Percentiles rank a stretch among this genome's conserved stretches.
These are phyloP conservation scores for Limonius californicus DNA, from an alignment of 1,140 invertebrate species.

Conservation along the genomic window DNA sequence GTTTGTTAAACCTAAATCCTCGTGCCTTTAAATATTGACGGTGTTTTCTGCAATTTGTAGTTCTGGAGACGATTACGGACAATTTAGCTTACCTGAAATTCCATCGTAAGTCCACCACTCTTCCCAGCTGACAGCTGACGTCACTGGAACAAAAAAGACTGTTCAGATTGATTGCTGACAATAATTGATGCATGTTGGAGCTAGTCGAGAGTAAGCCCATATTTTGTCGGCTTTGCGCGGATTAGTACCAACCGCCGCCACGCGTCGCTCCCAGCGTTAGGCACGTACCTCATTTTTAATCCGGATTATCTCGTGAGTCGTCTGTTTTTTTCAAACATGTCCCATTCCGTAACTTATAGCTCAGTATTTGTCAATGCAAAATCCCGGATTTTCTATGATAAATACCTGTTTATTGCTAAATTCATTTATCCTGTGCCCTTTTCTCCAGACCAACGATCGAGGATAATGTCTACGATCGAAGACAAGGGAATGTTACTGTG, in stretches of 20 bases:
- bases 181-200: slow-evolving; percentile 40
- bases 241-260: slow-evolving; percentile 33
- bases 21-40: too few species aligned
- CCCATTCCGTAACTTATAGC: slow-evolving; percentile 3
- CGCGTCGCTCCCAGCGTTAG: slow-evolving; percentile 28
- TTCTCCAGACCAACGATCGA: not conserved
- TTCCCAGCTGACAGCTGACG: slow-evolving; percentile 79
- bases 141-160: slow-evolving; percentile 55
- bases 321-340: slow-evolving; percentile 31
- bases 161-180: slow-evolving; percentile 34
- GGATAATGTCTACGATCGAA: too few species aligned
- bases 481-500: too few species aligned
- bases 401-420: slow-evolving; percentile 18
- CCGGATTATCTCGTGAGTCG: slow-evolving; percentile 38
- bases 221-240: slow-evolving; percentile 40
- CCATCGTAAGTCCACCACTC: slow-evolving; percentile 94
- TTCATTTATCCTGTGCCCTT: not conserved
- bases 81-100: slow-evolving; percentile 72
- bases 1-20: too few species aligned
- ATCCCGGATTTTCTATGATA: slow-evolving; percentile 17
- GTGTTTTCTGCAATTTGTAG: too few species aligned
- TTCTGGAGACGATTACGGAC: too few species aligned
- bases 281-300: slow-evolving; percentile 45
- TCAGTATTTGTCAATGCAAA: not conserved
- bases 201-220: slow-evolving; percentile 36